Base-by-base conservation (phyloP, 2,888 invertebrate species). In the Trimorus sp. region DNA sequence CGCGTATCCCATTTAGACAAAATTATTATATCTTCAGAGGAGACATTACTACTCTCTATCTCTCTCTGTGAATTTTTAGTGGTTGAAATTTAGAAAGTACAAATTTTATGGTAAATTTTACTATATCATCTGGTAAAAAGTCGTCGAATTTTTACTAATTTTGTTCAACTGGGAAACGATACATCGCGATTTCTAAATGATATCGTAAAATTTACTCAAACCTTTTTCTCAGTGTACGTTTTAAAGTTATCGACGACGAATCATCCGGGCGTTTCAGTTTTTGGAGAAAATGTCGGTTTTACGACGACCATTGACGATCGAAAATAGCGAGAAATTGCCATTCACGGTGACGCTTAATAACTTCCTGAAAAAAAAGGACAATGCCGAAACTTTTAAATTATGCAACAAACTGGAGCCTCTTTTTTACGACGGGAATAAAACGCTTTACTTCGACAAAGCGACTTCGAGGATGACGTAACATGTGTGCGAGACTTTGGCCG, bases 311-410 rank as follows among this genome's bases (percentile, higher is more conserved):
- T 8, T 12, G 12, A 53, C 68, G 48, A 69, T 69, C 62, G n/a
- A 56, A 66, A 75, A 78, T 9, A 65, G 59, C 78, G 66, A 78
- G 66, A 66, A 71, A 66, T 65, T 59, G 42, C 53, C 8, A 53
- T 38, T 58, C 51, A 3, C 11, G 8, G 42, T 63, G 49, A 45
- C 54, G 63, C 60, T 66, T 71, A 71, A 78, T 66, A 71, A 78
- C 78, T 78, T 78, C 78, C 78, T 78, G 78, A 60, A 70, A 49
- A 60, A 70, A 49, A 51, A 15, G 77, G 71, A 78, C 78, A 71
- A 78, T 70, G 26, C 65, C 9, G 54, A 26, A 36, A 59, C 53
- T 14, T 26, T 26, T 66, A 78, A 78, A 78, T 65, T 77, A 77
- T 77, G 77, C 77, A 70, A 70, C 15, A 69, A 62, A 76, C 56